Evolutionary conservation across 2,888 invertebrate genomes (phyloP).

Genomic region (Colletes collaris): DNA sequence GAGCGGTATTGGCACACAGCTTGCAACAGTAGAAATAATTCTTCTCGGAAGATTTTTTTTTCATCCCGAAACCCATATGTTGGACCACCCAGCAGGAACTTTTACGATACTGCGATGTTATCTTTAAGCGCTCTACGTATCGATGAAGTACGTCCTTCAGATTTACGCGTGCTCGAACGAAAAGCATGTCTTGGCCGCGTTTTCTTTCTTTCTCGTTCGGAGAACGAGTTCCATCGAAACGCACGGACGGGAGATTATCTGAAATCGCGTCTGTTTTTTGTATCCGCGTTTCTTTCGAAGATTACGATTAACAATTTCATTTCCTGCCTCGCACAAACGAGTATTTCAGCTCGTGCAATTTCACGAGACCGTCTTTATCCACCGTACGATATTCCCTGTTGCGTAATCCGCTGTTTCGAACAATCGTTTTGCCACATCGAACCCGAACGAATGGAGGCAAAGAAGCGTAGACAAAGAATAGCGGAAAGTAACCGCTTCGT

Average conservation of each 20-base stretch:
- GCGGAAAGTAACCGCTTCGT: no score
- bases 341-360: constrained; percentile 28
- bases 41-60: no score
- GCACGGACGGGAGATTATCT: constrained; percentile 29
- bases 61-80: no score
- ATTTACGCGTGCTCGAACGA: constrained; percentile 16
- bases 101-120: no score
- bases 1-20: no score
- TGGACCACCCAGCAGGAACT: no score
- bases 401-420: no score
- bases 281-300: constrained; percentile 37
- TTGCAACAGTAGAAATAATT: no score
- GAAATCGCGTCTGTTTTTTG: constrained; percentile 2
- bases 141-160: not conserved
- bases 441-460: no score
- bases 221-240: constrained; percentile 35
- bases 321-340: constrained; percentile 35
- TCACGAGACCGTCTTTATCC: not conserved
- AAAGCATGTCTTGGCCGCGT: constrained; percentile 5
- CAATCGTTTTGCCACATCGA: no score
- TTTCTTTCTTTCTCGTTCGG: constrained; percentile 19
- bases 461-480: no score
- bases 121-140: no score
- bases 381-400: not conserved
- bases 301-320: constrained; percentile 56